Base-by-base conservation (phyloP, 2,888 invertebrate species). In the Petrolisthes cinctipes region DNA sequence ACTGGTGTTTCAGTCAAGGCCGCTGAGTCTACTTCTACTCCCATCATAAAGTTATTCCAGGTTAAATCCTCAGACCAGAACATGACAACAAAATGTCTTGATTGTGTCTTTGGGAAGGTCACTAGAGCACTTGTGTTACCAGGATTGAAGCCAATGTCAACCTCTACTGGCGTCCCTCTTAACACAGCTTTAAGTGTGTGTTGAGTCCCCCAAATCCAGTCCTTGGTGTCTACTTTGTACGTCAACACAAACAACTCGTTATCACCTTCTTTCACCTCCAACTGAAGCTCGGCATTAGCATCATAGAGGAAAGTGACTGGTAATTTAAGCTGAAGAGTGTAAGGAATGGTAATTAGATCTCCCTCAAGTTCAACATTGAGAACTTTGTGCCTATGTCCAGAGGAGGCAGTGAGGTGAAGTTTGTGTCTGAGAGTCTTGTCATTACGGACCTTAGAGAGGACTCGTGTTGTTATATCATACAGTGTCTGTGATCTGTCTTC, bases 1-100 rank as follows among this genome's bases (percentile, higher is more conserved):
- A 81, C 17, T 11, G 80, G 53, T 9, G 54, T 79, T 23, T 83
- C 61, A 17, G 14, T n/a, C 53, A 88, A n/a, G 75, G 17, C 76
- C 4, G 82, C 68, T 6, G 84, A 84, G 20, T 53, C 76, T 5
- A 88, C 4, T 20, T 88, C 83, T 14, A 54, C 81, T 3, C 54
- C 56, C 7, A 84, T 17, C 56, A 14, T 23, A 37, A 84, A 37
- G 4, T 84, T 57, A 14, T 84, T 68, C 57, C 61, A 14, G n/a
- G 14, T 71, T 4, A 75, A 51, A 20, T 66, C 66, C 9, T 84
- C 81, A 53, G 84, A 53, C 84, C 84, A 81, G 3, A 6, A 20
- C 4, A 88, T 11, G 11, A n/a, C 53, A n/a, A 88, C n/a, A 14
- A 56, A 17, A 56, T 88, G 87, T n/a, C 61, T 56, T 14, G 4